Conservation (phyloP, 2,113 vertebrate species). For the Laticauda laticaudata region DNA sequence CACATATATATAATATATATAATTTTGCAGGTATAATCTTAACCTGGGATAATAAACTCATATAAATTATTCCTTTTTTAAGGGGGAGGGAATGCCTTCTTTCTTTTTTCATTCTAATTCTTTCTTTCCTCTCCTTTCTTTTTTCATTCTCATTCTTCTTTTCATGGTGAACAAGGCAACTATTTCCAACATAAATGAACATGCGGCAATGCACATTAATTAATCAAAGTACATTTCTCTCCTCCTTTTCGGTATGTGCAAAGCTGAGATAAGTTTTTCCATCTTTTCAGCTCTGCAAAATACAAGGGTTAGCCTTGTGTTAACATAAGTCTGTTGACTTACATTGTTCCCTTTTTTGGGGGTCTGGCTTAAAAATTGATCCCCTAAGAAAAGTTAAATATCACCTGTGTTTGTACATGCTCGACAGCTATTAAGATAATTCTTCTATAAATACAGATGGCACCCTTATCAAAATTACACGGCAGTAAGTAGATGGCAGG, state of each 20-base stretch:
- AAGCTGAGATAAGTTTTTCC: constrained; percentile 33
- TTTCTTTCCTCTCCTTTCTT: no score
- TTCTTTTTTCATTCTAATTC: no score
- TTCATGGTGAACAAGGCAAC: constrained; percentile 23
- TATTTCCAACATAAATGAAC: constrained; percentile 40
- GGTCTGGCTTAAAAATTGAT: constrained; percentile 73
- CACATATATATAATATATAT: no score
- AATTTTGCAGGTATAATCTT: no score
- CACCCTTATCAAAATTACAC: constrained; percentile 78
- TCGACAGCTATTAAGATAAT: constrained; percentile 79
- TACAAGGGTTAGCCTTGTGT: constrained; percentile 50
- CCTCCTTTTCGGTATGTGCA: constrained; percentile 13
- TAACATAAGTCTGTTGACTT: constrained; percentile 66
- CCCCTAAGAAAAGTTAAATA: constrained; percentile 80
- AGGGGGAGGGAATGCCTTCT: neutral
- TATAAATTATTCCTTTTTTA: neutral
- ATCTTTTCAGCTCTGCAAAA: constrained; percentile 17
- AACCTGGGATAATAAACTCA: no score
- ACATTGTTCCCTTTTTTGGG: constrained; percentile 60
- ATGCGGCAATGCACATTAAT: constrained; percentile 62
- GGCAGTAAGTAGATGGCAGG: constrained; percentile 75
- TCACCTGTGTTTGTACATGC: constrained; percentile 77
- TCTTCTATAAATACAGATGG: constrained; percentile 83
- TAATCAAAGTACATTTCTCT: constrained; percentile 30
- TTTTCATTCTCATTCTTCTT: no score